A percentile compares a stretch with the other conserved stretches of the same genome.
Evolutionary conservation across 1,140 invertebrate genomes (phyloP).

Genomic region (Papilio dardanus): DNA sequence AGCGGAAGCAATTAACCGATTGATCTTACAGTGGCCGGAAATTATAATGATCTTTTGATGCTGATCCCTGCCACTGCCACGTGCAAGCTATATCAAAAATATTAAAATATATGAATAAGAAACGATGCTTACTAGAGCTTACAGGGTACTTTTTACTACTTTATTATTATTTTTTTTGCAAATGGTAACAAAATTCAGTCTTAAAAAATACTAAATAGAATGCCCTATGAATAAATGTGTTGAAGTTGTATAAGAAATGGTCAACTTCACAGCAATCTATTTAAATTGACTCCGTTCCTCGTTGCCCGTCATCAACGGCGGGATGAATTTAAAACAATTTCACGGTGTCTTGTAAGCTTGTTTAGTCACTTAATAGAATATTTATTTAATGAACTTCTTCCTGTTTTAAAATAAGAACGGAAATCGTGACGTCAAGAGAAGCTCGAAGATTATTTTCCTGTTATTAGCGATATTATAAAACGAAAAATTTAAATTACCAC

Average conservation of each 20-base stretch:
- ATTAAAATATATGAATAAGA: neutral
- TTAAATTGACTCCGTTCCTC: slow-evolving; percentile 13
- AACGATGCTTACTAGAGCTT: too few relatives aligned
- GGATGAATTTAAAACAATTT: slow-evolving; percentile 23
- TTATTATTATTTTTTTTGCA: neutral
- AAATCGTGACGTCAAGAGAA: slow-evolving; percentile 19
- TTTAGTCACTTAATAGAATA: slow-evolving; percentile 19
- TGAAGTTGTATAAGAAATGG: neutral
- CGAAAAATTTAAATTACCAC: neutral
- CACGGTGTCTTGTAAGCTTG: slow-evolving; percentile 24
- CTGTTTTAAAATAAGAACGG: slow-evolving; percentile 13
- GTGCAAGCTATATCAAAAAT: neutral
- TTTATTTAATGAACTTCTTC: slow-evolving; percentile 18
- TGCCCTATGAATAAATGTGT: neutral
- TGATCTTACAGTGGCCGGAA: slow-evolving; percentile 17
- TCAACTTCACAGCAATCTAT: neutral
- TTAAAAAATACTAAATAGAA: neutral
- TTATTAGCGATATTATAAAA: neutral
- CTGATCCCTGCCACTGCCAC: neutral
- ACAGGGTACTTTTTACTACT: neutral
- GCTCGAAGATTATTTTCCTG: neutral
- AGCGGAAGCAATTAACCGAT: slow-evolving; percentile 18
- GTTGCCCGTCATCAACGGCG: slow-evolving; percentile 1
- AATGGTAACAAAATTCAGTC: neutral
- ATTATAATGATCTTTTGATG: slow-evolving; percentile 9